Evolutionary conservation across 2,797 vertebrate species (phyloP), one percentile per base, ranked within the genome.

Genomic region (Siniperca undulata): DNA sequence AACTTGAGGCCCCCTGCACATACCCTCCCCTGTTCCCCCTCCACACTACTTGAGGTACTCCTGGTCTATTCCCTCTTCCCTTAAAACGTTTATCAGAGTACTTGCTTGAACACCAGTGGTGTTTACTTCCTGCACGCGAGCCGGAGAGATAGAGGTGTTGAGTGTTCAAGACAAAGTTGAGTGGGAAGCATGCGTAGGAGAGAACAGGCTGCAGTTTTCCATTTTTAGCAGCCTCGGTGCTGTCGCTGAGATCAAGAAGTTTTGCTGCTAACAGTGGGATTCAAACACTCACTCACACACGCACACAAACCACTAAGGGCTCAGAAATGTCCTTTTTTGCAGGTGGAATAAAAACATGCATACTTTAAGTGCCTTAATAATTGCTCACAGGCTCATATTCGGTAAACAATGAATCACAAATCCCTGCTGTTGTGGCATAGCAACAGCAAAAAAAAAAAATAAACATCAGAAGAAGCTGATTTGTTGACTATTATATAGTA

Each of bases 171-270:
- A 94, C 90, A 88, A 91, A 91, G 89, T 88, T 87, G 91, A 94
- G 94, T 93, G 91, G 94, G 94, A 94, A 93, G 92, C 89, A 77
- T 88, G 90, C 83, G 89, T 92, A 86, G 91, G 92, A 93, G 93
- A 90, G 90, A 82, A 48, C 82, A 87, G 80, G 86, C 91, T 91
- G 86, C 93, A 82, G 91, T 67, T 90, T 91, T 94, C 92, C 93
- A 94, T 94, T 94, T 95, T 93, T 94, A 94, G 92, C 89, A 24
- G 30, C 88, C 80, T 50, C 4, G 2, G 53, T 72, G 76, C 87
- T 82, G 86, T 91, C 79, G 24, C 74, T 80, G 84, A 79, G 84
- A 92, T 91, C 82, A 80, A 88, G 89, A 90, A 77, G 88, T 91
- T 92, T 79, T 80, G 72, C 74, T 84, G 83, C 81, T 82, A 38